Conservation (phyloP, 2,797 vertebrate species). For the Periparus ater region DNA sequence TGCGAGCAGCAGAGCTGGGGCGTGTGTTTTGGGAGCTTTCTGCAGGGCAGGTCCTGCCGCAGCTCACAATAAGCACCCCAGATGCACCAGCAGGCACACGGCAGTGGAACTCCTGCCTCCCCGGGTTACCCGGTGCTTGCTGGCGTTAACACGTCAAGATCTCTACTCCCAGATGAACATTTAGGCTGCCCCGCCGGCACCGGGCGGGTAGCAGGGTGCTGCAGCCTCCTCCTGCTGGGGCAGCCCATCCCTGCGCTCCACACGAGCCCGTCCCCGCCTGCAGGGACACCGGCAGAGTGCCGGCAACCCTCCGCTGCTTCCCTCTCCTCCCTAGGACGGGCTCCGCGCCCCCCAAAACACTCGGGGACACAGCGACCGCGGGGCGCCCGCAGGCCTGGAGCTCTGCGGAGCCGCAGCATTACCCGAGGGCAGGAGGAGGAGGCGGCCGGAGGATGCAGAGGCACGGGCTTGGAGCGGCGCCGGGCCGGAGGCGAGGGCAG, state of each 20-base stretch:
- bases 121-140: accelerated
- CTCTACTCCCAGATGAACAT: neutral
- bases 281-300: accelerated
- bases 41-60: neutral
- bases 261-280: neutral
- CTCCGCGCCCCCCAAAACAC: neutral
- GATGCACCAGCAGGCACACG: accelerated
- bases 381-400: neutral
- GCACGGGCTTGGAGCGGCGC: neutral
- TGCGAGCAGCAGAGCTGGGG: neutral
- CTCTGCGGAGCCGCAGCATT: neutral
- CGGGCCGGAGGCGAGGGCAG: neutral
- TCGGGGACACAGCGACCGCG: neutral
- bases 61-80: neutral
- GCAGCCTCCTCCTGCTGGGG: neutral
- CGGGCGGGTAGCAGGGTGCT: neutral
- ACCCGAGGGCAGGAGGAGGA: neutral
- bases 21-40: neutral
- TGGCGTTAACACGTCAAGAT: accelerated
- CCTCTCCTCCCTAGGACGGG: neutral
- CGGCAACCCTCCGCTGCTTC: accelerated
- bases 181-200: neutral
- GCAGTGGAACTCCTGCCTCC: neutral
- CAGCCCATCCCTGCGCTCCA: neutral
- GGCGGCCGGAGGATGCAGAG: neutral